phyloP scores from a whole-genome alignment of 2,888 invertebrate genomes.

The Drosophila aldrichi region DNA sequence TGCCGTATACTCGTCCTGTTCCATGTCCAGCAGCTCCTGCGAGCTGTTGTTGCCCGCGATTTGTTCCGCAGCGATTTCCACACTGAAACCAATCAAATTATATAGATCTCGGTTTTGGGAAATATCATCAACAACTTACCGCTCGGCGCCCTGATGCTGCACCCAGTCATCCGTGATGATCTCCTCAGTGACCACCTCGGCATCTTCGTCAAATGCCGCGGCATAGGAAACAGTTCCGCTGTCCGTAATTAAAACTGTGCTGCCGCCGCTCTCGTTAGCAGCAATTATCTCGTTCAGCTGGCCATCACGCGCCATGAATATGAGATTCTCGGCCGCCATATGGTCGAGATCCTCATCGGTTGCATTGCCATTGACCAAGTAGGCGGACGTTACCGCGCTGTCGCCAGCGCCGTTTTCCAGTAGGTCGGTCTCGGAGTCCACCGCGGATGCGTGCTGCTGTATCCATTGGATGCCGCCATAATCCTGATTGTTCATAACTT shows the following conservation, averaged over 20 bases:
- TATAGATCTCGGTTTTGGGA: neutral
- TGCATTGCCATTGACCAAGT: conserved; percentile 52
- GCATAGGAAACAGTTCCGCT: conserved; percentile 62
- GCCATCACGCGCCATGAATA: conserved; percentile 88
- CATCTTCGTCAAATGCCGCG: conserved; percentile 83
- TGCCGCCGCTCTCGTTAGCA: conserved; percentile 66
- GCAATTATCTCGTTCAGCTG: conserved; percentile 83
- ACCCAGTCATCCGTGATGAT: conserved; percentile 94
- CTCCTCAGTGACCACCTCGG: conserved; percentile 91
- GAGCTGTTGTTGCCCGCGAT: conserved; percentile 84
- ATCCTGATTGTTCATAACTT: conserved; percentile 71
- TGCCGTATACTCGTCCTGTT: conserved; percentile 90
- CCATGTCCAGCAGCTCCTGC: conserved; percentile 88
- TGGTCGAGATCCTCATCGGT: conserved; percentile 86
- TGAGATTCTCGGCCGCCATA: conserved; percentile 88
- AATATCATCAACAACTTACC: conserved; percentile 85
- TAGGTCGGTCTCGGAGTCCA: conserved; percentile 72
- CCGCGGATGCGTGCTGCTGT: conserved; percentile 68
- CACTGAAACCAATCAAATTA: conserved; percentile 84
- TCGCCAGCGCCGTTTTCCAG: conserved; percentile 63
- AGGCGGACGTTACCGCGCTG: conserved; percentile 49
- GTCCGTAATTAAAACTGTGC: conserved; percentile 74
- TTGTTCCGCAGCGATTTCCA: conserved; percentile 89
- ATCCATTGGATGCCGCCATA: conserved; percentile 83
- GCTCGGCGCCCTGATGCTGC: conserved; percentile 89